phyloP scores from a whole-genome alignment of 2,888 invertebrate genomes.

The Limnephilus lunatus region DNA sequence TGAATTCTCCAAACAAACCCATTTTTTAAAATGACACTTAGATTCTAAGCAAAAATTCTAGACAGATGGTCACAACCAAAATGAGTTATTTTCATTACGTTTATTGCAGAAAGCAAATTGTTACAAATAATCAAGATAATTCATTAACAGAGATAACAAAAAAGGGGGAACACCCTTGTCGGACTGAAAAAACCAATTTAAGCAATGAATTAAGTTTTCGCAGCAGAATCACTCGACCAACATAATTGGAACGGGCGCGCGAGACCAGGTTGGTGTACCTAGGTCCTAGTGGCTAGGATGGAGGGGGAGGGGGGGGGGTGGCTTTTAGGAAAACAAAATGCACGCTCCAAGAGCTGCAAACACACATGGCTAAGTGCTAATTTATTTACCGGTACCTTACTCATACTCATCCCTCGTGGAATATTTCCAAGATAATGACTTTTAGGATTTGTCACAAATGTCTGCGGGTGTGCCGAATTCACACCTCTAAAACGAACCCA shows the following conservation, averaged over 20 bases:
- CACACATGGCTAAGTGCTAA: conserved; percentile 31
- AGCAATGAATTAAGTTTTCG: not conserved
- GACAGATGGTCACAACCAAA: too few species aligned
- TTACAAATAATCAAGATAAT: not conserved
- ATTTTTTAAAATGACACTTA: too few species aligned
- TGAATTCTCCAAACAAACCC: too few species aligned
- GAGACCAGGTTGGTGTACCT: not conserved
- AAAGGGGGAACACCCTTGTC: not conserved
- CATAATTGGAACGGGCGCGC: not conserved
- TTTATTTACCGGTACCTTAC: conserved; percentile 25
- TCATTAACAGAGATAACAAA: not conserved
- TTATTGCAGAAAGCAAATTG: too few species aligned
- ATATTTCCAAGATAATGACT: conserved; percentile 6
- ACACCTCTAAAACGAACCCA: not conserved
- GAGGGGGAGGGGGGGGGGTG: not conserved
- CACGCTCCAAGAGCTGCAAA: conserved; percentile 7
- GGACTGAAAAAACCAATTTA: not conserved
- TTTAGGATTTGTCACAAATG: not conserved
- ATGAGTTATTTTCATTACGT: too few species aligned
- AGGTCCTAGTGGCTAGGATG: too few species aligned
- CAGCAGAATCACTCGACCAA: not conserved
- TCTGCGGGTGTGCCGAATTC: not conserved
- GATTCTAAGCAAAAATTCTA: too few species aligned
- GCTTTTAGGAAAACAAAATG: conserved; percentile 28
- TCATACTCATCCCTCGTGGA: conserved; percentile 3